phyloP scores from a whole-genome alignment of 2,113 vertebrate species.

The Argyrosomus japonicus region DNA sequence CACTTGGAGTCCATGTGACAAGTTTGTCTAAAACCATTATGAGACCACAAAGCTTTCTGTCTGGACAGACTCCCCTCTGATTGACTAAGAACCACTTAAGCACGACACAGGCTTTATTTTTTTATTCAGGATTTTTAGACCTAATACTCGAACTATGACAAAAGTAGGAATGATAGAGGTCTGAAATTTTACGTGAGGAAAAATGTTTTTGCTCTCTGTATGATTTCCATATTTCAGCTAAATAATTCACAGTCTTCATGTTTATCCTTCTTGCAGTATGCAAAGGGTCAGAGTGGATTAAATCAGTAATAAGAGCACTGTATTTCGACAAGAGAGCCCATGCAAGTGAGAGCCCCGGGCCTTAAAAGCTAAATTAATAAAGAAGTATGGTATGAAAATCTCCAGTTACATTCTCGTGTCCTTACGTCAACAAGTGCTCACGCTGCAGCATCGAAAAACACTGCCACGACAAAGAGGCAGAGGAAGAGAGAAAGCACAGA shows the following conservation, averaged over 20 bases:
- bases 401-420: background rate
- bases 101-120: background rate
- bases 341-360: slow-evolving; percentile 25
- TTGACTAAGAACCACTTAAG: background rate
- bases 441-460: background rate
- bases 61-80: background rate
- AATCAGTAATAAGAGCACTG: slow-evolving; percentile 24
- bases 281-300: slow-evolving; percentile 49
- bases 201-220: slow-evolving; percentile 4
- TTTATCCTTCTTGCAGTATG: slow-evolving; percentile 36
- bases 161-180: background rate
- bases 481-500: background rate
- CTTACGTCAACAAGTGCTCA: slow-evolving; percentile 5
- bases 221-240: slow-evolving; percentile 45
- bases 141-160: background rate
- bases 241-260: slow-evolving; percentile 59
- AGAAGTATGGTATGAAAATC: slow-evolving; percentile 29
- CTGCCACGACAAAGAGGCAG: background rate
- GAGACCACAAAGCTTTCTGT: background rate
- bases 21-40: slow-evolving; percentile 11
- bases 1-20: slow-evolving; percentile 9
- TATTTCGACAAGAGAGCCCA: slow-evolving; percentile 30
- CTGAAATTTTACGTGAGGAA: slow-evolving; percentile 4
- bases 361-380: slow-evolving; percentile 52
- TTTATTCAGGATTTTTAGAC: background rate